phyloP scores from a whole-genome alignment of 2,888 invertebrate genomes.

The Linnaemya tessellans region DNA sequence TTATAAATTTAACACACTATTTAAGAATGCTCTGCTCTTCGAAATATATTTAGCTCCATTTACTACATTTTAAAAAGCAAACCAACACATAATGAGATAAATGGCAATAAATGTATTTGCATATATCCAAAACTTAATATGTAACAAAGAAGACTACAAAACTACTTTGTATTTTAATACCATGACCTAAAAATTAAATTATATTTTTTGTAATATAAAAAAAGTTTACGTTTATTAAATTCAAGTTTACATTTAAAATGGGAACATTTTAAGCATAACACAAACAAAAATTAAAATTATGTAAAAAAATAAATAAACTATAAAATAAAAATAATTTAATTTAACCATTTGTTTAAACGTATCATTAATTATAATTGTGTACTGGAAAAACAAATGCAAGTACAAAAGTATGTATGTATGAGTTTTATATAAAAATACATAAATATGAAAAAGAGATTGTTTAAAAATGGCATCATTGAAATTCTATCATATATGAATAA shows the following conservation, averaged over 20 bases:
- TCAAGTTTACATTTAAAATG: constrained; percentile 7
- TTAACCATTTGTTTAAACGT: constrained; percentile 7
- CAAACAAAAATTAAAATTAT: constrained; percentile 2
- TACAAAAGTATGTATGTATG: too few species aligned
- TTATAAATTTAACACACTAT: too few species aligned
- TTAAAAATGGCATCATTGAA: not conserved
- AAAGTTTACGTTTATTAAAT: constrained; percentile 21
- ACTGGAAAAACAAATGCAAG: constrained; percentile 17
- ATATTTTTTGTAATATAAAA: constrained; percentile 39
- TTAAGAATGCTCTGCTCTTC: too few species aligned
- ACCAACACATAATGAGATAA: too few species aligned
- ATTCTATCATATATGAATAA: not conserved
- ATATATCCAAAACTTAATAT: too few species aligned
- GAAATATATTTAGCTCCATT: too few species aligned
- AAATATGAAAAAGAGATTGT: constrained; percentile 6
- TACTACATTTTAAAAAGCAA: too few species aligned
- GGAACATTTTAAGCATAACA: constrained; percentile 11
- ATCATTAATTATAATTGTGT: constrained; percentile 12
- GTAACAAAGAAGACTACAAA: too few species aligned
- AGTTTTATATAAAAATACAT: too few species aligned
- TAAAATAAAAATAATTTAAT: constrained; percentile 27
- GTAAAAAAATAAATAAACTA: constrained; percentile 23
- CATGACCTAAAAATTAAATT: not conserved
- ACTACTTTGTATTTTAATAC: too few species aligned
- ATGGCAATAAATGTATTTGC: too few species aligned